A percentile compares a stretch with the other conserved stretches of the same genome.
These are phyloP conservation scores for Pangasius mekongensis DNA, from an alignment of 2,797 vertebrate genomes.

Conservation along the genomic window DNA sequence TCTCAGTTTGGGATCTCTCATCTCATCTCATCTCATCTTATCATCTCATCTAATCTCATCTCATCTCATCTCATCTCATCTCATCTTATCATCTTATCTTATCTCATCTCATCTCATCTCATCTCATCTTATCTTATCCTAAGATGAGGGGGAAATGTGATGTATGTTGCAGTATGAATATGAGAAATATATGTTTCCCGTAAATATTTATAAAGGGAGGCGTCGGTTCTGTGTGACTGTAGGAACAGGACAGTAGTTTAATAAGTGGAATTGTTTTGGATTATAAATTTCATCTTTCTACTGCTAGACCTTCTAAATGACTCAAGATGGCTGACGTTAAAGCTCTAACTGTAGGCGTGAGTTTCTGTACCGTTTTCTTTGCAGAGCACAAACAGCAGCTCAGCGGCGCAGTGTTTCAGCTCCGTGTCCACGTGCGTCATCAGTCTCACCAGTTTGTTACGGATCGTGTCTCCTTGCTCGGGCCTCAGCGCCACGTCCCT, in stretches of 20 bases:
- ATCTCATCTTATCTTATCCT: too few relatives aligned
- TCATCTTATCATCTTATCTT: too few relatives aligned
- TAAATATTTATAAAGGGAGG: not conserved
- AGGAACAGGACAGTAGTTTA: not conserved
- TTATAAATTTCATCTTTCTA: not conserved
- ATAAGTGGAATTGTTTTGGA: not conserved
- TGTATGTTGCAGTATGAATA: not conserved
- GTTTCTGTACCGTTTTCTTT: conserved; percentile 74
- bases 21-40: too few relatives aligned
- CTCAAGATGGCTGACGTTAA: not conserved
- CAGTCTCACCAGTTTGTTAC: conserved; percentile 78
- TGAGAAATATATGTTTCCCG: not conserved
- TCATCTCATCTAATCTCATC: too few relatives aligned
- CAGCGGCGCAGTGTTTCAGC: conserved; percentile 82
- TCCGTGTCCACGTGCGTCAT: conserved; percentile 85
- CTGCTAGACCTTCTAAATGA: not conserved
- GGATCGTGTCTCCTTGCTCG: conserved; percentile 78
- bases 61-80: too few relatives aligned
- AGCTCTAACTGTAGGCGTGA: not conserved
- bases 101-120: too few relatives aligned
- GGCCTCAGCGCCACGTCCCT: conserved; percentile 76
- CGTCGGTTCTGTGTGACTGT: not conserved
- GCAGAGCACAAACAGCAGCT: conserved; percentile 84
- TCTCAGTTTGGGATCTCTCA: too few relatives aligned
- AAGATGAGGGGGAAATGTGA: not conserved